A percentile compares a stretch with the other conserved stretches of the same genome.
Evolutionary conservation across 2,797 vertebrate genomes (phyloP).

Genomic region (Ambastaia sidthimunki): DNA sequence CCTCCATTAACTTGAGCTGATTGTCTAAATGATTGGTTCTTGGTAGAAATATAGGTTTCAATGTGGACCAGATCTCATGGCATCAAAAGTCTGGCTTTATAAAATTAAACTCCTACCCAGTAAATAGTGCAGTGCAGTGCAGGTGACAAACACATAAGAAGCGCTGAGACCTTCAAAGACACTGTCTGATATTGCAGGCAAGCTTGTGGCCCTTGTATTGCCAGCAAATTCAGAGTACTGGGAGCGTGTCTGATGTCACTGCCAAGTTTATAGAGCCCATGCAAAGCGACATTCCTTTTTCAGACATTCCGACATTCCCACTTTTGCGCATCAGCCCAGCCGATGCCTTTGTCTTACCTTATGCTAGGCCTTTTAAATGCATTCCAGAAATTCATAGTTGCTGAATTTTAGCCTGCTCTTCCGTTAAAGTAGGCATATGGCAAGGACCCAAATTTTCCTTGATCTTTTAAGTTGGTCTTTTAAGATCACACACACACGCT

Average conservation of each 20-base stretch:
- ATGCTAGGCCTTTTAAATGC: slow-evolving; percentile 39
- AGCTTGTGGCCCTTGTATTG: slow-evolving; percentile 8
- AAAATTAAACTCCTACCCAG: not conserved
- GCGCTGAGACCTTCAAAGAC: slow-evolving; percentile 23
- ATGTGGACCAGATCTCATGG: no score
- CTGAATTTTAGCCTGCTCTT: not conserved
- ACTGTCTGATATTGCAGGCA: not conserved
- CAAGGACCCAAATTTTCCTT: no score
- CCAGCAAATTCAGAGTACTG: slow-evolving; percentile 34
- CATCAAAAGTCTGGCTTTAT: not conserved
- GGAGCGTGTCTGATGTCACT: slow-evolving; percentile 48
- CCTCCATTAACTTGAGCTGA: no score
- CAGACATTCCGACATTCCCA: not conserved
- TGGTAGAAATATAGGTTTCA: no score
- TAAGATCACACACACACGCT: no score
- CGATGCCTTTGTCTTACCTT: slow-evolving; percentile 24
- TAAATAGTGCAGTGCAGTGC: not conserved
- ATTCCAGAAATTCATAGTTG: slow-evolving; percentile 2
- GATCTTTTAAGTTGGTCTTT: no score
- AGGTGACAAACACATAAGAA: slow-evolving; percentile 1
- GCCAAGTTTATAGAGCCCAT: slow-evolving; percentile 61
- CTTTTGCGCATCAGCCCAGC: slow-evolving; percentile 37
- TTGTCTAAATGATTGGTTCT: no score
- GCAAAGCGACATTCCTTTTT: slow-evolving; percentile 40
- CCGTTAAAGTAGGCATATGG: not conserved